Evolutionary conservation across 1,140 invertebrate species (phyloP).

Genomic region (Delia radicum): DNA sequence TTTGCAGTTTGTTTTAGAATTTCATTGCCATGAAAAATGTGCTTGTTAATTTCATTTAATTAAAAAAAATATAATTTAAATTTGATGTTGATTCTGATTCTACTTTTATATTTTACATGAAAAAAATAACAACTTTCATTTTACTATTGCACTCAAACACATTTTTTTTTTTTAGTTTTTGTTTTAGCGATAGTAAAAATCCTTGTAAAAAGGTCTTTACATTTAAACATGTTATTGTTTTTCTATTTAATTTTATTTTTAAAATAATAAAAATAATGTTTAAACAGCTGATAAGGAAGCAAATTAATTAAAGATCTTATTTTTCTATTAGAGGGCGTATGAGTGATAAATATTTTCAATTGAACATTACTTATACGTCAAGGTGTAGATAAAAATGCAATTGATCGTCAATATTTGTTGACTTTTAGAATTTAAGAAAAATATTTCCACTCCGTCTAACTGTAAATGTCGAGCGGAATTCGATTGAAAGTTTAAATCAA

Average conservation of each 20-base stretch:
- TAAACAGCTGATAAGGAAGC: background rate
- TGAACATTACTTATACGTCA: background rate
- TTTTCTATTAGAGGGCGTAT: no score
- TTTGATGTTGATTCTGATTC: background rate
- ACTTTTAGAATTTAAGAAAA: no score
- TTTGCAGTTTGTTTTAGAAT: background rate
- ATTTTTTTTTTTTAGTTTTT: background rate
- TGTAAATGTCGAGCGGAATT: no score
- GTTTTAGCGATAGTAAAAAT: slow-evolving; percentile 5
- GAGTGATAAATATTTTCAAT: background rate
- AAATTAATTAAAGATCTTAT: no score
- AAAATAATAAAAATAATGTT: background rate
- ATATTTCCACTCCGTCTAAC: no score
- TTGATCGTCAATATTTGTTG: no score
- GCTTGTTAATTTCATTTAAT: background rate
- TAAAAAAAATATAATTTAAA: background rate
- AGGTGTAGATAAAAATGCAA: no score
- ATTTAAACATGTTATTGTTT: background rate
- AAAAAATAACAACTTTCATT: slow-evolving; percentile 11
- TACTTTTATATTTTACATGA: background rate
- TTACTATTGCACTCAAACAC: background rate
- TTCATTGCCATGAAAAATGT: background rate
- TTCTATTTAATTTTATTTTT: background rate
- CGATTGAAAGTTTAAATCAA: no score
- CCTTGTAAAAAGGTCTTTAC: slow-evolving; percentile 6